phyloP scores from a whole-genome alignment of 37 sponge, comb jelly and placozoan genomes.

The Spongilla lacustris region DNA sequence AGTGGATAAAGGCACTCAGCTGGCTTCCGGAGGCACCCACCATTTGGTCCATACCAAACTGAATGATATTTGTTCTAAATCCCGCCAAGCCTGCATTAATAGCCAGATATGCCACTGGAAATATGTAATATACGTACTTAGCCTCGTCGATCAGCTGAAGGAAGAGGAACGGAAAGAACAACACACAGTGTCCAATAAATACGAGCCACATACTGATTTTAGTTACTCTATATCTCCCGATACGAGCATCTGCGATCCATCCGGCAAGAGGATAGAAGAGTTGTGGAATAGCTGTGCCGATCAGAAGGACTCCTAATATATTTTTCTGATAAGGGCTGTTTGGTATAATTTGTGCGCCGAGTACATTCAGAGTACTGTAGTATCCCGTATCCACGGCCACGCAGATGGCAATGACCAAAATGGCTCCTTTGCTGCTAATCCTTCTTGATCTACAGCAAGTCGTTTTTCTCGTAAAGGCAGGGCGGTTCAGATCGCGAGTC shows the following conservation, averaged over 20 bases:
- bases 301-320: background rate
- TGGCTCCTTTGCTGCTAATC: background rate
- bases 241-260: background rate
- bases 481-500: too few relatives aligned
- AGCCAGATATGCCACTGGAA: background rate
- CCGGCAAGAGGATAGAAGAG: constrained; percentile 5
- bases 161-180: background rate
- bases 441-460: background rate
- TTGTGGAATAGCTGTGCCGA: background rate
- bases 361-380: background rate
- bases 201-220: background rate
- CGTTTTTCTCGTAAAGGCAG: too few relatives aligned
- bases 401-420: background rate
- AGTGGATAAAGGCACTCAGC: constrained; percentile 26
- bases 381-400: background rate
- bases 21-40: background rate
- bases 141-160: background rate
- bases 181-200: background rate
- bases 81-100: constrained; percentile 5
- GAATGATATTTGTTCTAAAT: constrained; percentile 18
- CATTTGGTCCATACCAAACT: constrained; percentile 22
- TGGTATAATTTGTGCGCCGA: background rate
- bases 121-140: background rate
- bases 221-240: background rate
- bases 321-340: background rate